phyloP scores from a whole-genome alignment of 2,113 vertebrate genomes.

The Helogale parvula region DNA sequence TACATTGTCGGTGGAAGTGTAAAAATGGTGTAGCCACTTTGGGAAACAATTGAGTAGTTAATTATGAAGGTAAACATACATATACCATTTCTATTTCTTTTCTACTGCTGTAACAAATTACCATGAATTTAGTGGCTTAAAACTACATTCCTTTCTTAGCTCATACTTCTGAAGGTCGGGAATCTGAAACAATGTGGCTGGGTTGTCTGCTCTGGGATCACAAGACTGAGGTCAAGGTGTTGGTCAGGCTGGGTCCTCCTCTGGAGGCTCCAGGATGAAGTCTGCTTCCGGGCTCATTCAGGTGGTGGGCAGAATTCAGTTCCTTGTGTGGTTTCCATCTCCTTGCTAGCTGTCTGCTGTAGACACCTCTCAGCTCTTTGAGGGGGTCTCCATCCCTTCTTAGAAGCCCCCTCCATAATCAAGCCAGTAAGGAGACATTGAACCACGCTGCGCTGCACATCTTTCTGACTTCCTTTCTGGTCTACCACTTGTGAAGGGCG shows the following conservation, averaged over 20 bases:
- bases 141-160: background rate
- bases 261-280: no score
- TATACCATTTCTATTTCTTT: background rate
- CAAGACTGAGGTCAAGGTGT: background rate
- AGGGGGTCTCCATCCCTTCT: background rate
- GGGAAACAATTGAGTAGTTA: background rate
- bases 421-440: background rate
- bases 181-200: background rate
- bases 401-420: background rate
- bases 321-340: background rate
- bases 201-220: background rate
- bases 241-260: no score
- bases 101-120: background rate
- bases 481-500: background rate
- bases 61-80: background rate
- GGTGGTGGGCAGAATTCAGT: background rate
- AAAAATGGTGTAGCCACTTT: background rate
- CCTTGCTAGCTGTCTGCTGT: background rate
- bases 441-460: background rate
- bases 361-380: background rate
- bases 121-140: background rate
- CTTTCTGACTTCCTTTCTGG: background rate
- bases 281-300: background rate
- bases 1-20: background rate
- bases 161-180: background rate